phyloP scores from a whole-genome alignment of 2,888 invertebrate species.

The Eupithecia dodoneata region DNA sequence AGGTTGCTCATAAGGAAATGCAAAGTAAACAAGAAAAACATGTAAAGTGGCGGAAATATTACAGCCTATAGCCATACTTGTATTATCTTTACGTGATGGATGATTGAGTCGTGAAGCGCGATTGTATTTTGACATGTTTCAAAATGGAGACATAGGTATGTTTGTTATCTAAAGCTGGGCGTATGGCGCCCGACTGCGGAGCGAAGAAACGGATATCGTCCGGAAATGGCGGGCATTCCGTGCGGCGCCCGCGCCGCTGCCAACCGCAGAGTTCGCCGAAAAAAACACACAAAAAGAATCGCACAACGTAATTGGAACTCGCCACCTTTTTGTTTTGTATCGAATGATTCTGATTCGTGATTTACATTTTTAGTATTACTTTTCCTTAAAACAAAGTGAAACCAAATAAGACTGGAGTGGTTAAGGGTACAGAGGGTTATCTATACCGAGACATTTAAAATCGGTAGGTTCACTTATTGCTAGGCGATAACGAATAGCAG shows the following conservation, averaged over 20 bases:
- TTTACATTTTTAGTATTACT: neutral
- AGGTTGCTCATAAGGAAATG: conserved; percentile 58
- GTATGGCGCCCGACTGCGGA: conserved; percentile 64
- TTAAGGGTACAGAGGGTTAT: conserved; percentile 58
- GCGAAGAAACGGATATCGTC: conserved; percentile 77
- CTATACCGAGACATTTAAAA: conserved; percentile 67
- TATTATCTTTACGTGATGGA: conserved; percentile 23
- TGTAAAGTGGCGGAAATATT: conserved; percentile 53
- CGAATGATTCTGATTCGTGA: conserved; percentile 12
- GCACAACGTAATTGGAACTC: conserved; percentile 47
- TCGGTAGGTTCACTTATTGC: conserved; percentile 68
- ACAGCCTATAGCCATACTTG: conserved; percentile 17
- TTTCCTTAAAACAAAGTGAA: conserved; percentile 31
- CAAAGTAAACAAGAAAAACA: conserved; percentile 59
- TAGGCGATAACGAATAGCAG: conserved; percentile 76
- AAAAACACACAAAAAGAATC: conserved; percentile 59
- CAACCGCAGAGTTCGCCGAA: conserved; percentile 68
- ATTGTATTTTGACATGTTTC: conserved; percentile 30
- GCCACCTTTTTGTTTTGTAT: conserved; percentile 22
- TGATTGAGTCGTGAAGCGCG: conserved; percentile 15
- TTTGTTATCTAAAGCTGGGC: conserved; percentile 66
- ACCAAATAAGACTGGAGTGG: conserved; percentile 52
- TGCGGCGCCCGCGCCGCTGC: conserved; percentile 58
- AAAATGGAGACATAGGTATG: conserved; percentile 15
- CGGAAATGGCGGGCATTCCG: conserved; percentile 82